Evolutionary conservation across 2,797 vertebrate species (phyloP).

Genomic region (Lepus oiostolus): DNA sequence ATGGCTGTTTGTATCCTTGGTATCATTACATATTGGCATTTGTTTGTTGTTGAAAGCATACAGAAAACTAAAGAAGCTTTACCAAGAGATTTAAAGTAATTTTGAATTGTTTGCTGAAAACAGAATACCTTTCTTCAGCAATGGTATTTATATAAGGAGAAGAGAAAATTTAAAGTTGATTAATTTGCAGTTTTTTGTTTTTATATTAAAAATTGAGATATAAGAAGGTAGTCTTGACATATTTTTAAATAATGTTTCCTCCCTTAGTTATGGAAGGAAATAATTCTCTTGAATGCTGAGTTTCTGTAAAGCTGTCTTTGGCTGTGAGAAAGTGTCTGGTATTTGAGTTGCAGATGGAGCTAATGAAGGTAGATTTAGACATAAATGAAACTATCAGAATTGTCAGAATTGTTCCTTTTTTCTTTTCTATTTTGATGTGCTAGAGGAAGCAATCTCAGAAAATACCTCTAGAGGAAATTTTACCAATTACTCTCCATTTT

Average conservation of each 20-base stretch:
- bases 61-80: constrained; percentile 34
- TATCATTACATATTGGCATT: constrained; percentile 55
- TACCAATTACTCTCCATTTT: constrained; percentile 18
- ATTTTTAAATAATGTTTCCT: constrained; percentile 45
- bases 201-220: constrained; percentile 24
- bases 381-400: neutral
- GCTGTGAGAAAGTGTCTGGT: constrained; percentile 54
- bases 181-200: constrained; percentile 60
- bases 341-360: constrained; percentile 21
- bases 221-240: constrained; percentile 22
- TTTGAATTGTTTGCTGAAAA: constrained; percentile 60
- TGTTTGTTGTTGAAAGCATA: constrained; percentile 31
- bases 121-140: constrained; percentile 17
- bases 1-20: neutral
- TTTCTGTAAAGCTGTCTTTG: constrained; percentile 47
- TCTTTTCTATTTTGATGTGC: constrained; percentile 23
- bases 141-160: neutral
- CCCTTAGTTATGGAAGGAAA: constrained; percentile 44
- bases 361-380: neutral
- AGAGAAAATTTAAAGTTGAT: constrained; percentile 18
- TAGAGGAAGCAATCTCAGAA: constrained; percentile 39
- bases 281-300: neutral
- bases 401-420: constrained; percentile 1
- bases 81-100: neutral
- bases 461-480: constrained; percentile 26